Percentiles rank a stretch among this genome's conserved stretches.
Evolutionary conservation across 1,140 invertebrate species (phyloP).

Genomic region (Physella acuta): DNA sequence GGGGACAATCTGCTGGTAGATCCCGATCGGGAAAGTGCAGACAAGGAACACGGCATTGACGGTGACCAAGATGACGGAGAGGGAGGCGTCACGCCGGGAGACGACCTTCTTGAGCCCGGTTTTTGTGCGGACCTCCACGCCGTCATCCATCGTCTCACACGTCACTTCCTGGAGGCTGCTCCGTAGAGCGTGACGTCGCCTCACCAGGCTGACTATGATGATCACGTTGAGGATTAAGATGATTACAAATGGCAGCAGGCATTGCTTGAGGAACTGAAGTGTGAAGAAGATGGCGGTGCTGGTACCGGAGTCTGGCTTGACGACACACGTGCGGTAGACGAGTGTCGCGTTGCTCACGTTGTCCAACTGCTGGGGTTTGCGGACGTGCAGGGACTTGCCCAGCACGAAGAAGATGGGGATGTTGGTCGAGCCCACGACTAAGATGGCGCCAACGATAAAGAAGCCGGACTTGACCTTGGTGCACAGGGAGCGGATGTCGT

Average conservation of each 20-base stretch:
- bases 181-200: background rate
- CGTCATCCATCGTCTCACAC: too few species aligned
- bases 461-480: conserved; percentile 5
- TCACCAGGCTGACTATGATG: background rate
- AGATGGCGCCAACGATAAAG: background rate
- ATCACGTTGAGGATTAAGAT: conserved; percentile 9
- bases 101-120: background rate
- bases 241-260: conserved; percentile 14
- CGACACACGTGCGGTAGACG: background rate
- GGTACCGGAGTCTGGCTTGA: background rate
- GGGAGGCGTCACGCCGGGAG: conserved; percentile 3
- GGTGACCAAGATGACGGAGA: background rate
- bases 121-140: background rate
- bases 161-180: background rate
- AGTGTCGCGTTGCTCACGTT: background rate
- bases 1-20: conserved; percentile 18
- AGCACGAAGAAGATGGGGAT: conserved; percentile 5
- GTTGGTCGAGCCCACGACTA: background rate
- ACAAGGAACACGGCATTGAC: conserved; percentile 14
- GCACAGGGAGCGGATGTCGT: background rate
- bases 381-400: background rate
- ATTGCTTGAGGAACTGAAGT: conserved; percentile 12
- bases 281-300: background rate
- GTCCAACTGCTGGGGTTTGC: background rate
- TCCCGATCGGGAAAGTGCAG: conserved; percentile 17